Evolutionary conservation across 2,888 invertebrate genomes (phyloP).

Genomic region (Zygaena filipendulae): DNA sequence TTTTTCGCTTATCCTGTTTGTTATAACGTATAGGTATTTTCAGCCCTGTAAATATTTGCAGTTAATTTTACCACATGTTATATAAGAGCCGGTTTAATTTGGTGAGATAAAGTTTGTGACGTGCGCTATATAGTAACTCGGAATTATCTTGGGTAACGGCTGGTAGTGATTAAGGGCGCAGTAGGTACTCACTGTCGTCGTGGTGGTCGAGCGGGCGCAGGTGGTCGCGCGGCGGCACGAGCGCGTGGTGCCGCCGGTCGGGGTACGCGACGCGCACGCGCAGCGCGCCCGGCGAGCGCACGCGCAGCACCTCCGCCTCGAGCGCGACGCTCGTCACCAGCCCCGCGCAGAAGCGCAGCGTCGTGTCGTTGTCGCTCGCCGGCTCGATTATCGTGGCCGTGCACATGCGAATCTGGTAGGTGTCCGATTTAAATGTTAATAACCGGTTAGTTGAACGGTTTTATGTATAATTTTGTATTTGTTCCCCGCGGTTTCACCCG

Average conservation of each 20-base stretch:
- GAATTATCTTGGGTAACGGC: too few species aligned
- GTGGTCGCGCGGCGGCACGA: constrained; percentile 82
- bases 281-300: constrained; percentile 77
- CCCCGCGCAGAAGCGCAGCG: constrained; percentile 93
- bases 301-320: constrained; percentile 86
- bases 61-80: too few species aligned
- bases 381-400: constrained; percentile 87
- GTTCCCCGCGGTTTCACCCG: too few species aligned
- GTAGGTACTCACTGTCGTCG: constrained; percentile 30
- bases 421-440: too few species aligned
- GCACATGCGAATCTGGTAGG: constrained; percentile 77
- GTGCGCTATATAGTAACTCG: too few species aligned
- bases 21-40: too few species aligned
- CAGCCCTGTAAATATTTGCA: too few species aligned
- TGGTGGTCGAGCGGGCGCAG: constrained; percentile 77
- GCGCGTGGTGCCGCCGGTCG: constrained; percentile 87
- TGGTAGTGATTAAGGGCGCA: neutral
- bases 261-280: constrained; percentile 91
- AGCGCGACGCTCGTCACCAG: constrained; percentile 87
- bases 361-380: constrained; percentile 77
- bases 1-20: too few species aligned
- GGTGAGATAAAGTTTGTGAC: too few species aligned
- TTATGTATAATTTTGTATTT: neutral
- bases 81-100: too few species aligned
- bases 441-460: too few species aligned